phyloP scores from a whole-genome alignment of 2,113 vertebrate genomes.

The Bothrops jararaca region DNA sequence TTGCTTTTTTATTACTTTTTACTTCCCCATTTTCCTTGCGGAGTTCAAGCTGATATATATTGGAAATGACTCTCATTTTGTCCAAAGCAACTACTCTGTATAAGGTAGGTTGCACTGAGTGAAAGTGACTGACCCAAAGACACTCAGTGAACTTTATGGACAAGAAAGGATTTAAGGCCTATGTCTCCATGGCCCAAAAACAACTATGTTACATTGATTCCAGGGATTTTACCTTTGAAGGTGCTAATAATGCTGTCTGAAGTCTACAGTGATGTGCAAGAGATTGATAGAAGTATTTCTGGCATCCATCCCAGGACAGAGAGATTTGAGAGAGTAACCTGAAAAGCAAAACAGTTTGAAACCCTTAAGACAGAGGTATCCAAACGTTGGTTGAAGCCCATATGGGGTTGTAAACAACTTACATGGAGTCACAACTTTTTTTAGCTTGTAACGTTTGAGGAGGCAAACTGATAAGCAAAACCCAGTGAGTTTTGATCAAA shows the following conservation, averaged over 20 bases:
- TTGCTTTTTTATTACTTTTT: background rate
- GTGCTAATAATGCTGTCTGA: slow-evolving; percentile 74
- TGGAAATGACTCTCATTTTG: background rate
- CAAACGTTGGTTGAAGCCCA: background rate
- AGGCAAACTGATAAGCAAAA: background rate
- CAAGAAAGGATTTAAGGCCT: background rate
- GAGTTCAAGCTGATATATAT: background rate
- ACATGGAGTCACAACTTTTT: background rate
- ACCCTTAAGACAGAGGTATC: background rate
- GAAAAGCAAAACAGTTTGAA: slow-evolving; percentile 14
- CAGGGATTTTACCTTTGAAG: slow-evolving; percentile 80
- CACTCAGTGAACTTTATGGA: background rate
- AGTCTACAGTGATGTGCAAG: slow-evolving; percentile 83
- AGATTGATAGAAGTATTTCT: slow-evolving; percentile 92
- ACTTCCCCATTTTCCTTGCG: background rate
- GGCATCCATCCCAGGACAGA: slow-evolving; percentile 88
- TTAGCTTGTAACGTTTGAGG: background rate
- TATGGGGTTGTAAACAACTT: background rate
- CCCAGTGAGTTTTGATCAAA: background rate
- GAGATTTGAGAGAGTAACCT: slow-evolving; percentile 85
- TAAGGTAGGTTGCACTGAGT: background rate
- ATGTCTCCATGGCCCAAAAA: background rate
- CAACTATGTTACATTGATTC: background rate
- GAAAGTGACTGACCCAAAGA: background rate
- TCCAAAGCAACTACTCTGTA: background rate